Base-by-base conservation (phyloP, 2,113 vertebrate species). In the Amphiprion ocellaris region DNA sequence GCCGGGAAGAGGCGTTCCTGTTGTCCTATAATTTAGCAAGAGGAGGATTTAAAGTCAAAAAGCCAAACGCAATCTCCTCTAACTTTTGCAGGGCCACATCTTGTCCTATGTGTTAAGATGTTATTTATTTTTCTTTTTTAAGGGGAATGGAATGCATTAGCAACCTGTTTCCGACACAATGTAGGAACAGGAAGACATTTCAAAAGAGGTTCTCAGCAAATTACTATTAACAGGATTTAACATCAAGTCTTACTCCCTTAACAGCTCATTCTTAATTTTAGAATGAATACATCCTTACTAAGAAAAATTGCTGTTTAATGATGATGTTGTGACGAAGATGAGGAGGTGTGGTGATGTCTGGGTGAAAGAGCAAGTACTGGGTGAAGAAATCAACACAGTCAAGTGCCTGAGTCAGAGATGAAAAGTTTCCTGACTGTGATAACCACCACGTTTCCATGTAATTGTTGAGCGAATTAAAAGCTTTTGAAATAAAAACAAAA, bases 141-240 rank as follows among this genome's bases (percentile, higher is more conserved):
- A 37, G 33, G 14, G 7, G 41, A 28, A 33, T 28, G 12, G 30
- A 39, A 30, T 55, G 26, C 10, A 46, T 14, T 1, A 33, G 24
- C 44, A 53, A 15, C n/a, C 1, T 23, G 23, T 33, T 46, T 41
- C 58, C 33, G 1, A 10, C 23, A 50, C 6, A 46, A 50, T 4
- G 9, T 50, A 56, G 73, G 17, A 50, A 26, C 41, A 47, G 53
- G 15, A 52, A 39, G 16, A 19, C 46, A 54, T 72, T 84, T 73
- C 55, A 77, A 67, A 4, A 60, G 17, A 58, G 4, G 14, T 3
- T 41, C 37, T 53, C 14, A 28, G 12, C 33, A 55, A 8, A 49
- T 71, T 61, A 66, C 26, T 73, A 62, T 6, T 74, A 80, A 80
- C 47, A 67, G 33, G 23, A 66, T 58, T 53, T 64, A 55, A 59